Percentiles rank a stretch among this genome's conserved stretches.
Evolutionary conservation across 2,797 vertebrate genomes (phyloP).

Genomic region (Acridotheres tristis): DNA sequence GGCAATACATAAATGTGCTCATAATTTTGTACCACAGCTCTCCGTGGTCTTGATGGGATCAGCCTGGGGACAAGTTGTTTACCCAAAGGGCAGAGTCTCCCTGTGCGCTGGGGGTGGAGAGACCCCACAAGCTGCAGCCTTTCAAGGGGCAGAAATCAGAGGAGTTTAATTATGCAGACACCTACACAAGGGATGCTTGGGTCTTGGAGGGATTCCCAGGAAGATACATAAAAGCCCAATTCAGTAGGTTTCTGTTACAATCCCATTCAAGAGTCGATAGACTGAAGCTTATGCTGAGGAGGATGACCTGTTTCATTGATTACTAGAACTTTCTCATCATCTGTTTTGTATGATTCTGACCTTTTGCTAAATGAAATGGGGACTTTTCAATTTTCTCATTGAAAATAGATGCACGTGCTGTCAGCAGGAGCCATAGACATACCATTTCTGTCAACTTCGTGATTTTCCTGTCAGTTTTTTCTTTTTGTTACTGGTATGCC

Average conservation of each 20-base stretch:
- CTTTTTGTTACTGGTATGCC: background rate
- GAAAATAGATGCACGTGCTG: background rate
- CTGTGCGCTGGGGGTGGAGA: background rate
- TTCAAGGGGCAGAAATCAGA: background rate
- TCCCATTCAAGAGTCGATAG: background rate
- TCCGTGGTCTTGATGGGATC: rapidly evolving
- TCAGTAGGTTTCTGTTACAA: background rate
- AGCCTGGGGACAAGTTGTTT: rapidly evolving
- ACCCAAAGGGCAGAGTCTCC: background rate
- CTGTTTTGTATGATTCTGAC: background rate
- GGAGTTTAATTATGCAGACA: background rate
- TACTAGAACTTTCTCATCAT: background rate
- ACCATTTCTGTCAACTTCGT: slow-evolving; percentile 14
- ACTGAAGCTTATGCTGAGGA: background rate
- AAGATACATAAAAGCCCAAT: background rate
- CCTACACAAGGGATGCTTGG: background rate
- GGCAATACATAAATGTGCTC: background rate
- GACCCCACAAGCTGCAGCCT: background rate
- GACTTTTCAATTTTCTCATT: background rate
- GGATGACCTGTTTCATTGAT: background rate
- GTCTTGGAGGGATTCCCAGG: background rate
- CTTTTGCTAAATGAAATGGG: slow-evolving; percentile 28
- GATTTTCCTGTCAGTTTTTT: slow-evolving; percentile 20
- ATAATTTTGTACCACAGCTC: background rate
- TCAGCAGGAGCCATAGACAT: background rate